Conservation (phyloP, 2,888 invertebrate species). For the Allophyes oxyacanthae region DNA sequence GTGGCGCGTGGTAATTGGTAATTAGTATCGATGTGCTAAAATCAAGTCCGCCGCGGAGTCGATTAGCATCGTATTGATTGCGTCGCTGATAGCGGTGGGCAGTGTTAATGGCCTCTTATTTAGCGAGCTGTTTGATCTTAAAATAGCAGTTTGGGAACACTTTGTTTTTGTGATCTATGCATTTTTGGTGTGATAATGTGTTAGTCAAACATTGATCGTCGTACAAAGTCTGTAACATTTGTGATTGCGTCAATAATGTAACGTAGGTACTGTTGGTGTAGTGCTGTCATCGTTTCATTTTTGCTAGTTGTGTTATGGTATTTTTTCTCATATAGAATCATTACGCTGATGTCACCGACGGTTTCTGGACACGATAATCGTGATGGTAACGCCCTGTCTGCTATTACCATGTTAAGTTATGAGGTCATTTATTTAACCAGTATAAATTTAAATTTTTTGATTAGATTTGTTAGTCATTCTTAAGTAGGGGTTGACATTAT, state of each 20-base stretch:
- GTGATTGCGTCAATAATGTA: constrained; percentile 79
- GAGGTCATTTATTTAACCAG: constrained; percentile 78
- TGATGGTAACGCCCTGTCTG: constrained; percentile 79
- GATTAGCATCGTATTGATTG: constrained; percentile 80
- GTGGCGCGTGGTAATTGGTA: constrained; percentile 76
- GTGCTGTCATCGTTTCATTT: constrained; percentile 80
- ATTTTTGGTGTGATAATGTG: constrained; percentile 79
- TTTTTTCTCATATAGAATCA: constrained; percentile 75
- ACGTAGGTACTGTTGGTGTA: constrained; percentile 70
- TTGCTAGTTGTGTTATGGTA: constrained; percentile 73
- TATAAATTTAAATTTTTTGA: constrained; percentile 73
- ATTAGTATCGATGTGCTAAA: constrained; percentile 85
- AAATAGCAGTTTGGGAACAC: constrained; percentile 77
- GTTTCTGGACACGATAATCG: constrained; percentile 81
- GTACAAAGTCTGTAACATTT: constrained; percentile 64
- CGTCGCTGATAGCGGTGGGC: constrained; percentile 75
- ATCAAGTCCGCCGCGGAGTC: constrained; percentile 73
- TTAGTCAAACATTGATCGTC: constrained; percentile 68
- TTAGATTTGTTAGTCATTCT: constrained; percentile 73
- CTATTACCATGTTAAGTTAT: constrained; percentile 78
- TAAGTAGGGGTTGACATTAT: constrained; percentile 75
- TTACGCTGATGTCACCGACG: constrained; percentile 81
- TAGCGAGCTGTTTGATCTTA: constrained; percentile 78
- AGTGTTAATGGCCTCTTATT: constrained; percentile 80
- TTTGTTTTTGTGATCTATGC: constrained; percentile 82